Conservation (phyloP, 2,888 invertebrate genomes). For the Camponotus fellah region DNA sequence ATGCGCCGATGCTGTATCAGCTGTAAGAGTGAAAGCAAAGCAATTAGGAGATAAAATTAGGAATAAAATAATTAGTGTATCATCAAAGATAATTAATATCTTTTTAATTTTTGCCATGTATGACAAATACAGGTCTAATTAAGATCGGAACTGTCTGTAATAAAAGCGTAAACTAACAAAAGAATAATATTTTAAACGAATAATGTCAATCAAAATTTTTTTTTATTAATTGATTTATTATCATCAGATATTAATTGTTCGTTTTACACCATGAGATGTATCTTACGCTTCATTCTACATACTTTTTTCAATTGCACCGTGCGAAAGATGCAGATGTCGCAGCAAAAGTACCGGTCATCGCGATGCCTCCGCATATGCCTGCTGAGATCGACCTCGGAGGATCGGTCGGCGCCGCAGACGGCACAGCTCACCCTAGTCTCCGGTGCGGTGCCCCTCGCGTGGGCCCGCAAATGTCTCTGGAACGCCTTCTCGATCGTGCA, state of each 20-base stretch:
- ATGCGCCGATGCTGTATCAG: slow-evolving; percentile 87
- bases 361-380: slow-evolving; percentile 87
- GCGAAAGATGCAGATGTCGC: slow-evolving; percentile 87
- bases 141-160: neutral
- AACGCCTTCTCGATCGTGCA: slow-evolving; percentile 88
- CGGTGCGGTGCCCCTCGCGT: slow-evolving; percentile 85
- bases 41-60: neutral
- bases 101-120: neutral
- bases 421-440: slow-evolving; percentile 87
- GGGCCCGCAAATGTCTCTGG: slow-evolving; percentile 87
- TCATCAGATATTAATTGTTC: neutral
- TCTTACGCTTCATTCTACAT: slow-evolving; percentile 34
- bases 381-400: slow-evolving; percentile 86
- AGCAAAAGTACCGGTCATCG: slow-evolving; percentile 87
- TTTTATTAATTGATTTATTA: no score
- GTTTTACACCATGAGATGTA: no score
- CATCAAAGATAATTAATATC: neutral
- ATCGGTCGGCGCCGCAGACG: slow-evolving; percentile 87
- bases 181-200: neutral
- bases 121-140: neutral
- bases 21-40: slow-evolving; percentile 77
- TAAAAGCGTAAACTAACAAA: neutral
- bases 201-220: no score
- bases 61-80: neutral
- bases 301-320: slow-evolving; percentile 88